These are phyloP conservation scores for Psilopsiagon aurifrons DNA, from an alignment of 2,113 vertebrate species.

Conservation along the genomic window DNA sequence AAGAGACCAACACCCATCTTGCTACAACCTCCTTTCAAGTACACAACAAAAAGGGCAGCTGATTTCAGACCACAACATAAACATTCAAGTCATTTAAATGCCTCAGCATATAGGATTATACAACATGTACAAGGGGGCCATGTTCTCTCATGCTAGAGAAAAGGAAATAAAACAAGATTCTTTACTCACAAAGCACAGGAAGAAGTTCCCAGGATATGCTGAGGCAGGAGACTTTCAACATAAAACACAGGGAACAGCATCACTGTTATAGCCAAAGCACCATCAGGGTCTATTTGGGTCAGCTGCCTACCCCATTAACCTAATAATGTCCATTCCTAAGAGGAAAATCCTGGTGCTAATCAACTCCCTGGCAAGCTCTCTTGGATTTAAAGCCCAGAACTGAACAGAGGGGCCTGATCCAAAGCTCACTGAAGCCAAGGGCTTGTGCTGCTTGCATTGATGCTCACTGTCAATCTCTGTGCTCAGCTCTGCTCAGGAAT, in stretches of 20 bases:
- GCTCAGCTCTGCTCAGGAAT: neutral
- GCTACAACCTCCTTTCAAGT: neutral
- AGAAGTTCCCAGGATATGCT: neutral
- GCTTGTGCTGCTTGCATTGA: neutral
- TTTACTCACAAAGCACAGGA: neutral
- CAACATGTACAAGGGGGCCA: fast-evolving
- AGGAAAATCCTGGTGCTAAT: neutral
- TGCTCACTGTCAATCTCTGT: neutral
- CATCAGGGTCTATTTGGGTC: neutral
- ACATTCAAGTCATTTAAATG: neutral
- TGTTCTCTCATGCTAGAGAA: neutral
- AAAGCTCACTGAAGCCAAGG: neutral
- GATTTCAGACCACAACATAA: neutral
- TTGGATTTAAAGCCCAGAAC: neutral
- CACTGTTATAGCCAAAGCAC: fast-evolving
- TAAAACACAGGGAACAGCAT: neutral
- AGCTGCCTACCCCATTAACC: neutral
- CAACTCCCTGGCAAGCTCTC: neutral
- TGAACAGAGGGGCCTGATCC: neutral
- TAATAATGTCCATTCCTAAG: neutral
- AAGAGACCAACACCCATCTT: neutral
- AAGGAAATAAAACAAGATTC: neutral
- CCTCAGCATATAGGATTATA: neutral
- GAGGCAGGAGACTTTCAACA: neutral
- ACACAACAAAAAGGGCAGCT: neutral